Evolutionary conservation across 2,797 vertebrate genomes (phyloP), one percentile per base, ranked within the genome.

Genomic region (Poeciliopsis turneri): DNA sequence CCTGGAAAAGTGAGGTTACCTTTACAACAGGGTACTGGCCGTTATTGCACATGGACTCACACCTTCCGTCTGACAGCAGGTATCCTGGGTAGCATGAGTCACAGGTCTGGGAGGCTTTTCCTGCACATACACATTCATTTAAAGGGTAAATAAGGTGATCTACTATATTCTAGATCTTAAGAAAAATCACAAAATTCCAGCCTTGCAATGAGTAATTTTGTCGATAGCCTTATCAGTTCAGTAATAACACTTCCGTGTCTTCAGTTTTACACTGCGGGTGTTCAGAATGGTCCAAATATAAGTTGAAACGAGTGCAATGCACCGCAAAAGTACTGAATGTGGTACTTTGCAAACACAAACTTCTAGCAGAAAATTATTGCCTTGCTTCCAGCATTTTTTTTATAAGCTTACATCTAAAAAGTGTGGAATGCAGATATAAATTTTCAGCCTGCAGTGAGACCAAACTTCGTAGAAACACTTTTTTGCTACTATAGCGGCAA

Each of bases 41-140:
- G 7, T 89, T 76, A 33, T 93, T 81, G 75, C 98, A 99, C 77
- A 95, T 91, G 0, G 96, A 97, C 36, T 77, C 85, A 81, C 98
- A 99, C 51, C 92, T 88, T 82, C 96, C 95, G 15, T 87, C 71
- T 20, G 80, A 96, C 84, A 91, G 84, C 86, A 86, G 95, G 96
- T 92, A 96, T 92, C 97, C 97, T 84, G 84, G 92, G 72, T 87
- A 94, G 77, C 98, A 99, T 5, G 97, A 97, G 33, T 94, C 95
- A 82, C 98, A 99, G 16, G 91, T 89, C 36, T 94, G 76, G 0
- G 89, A 85, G 16, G 84, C 94, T 57, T 92, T 95, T 47, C 95
- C 97, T 97, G 91, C 76, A 85, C 83, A 47, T 3, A 88, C 79
- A 89, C 3, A 82, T 81, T 33, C 77, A 61, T 4, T 36, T 16